Conservation (phyloP, 2,888 invertebrate genomes). For the Synergus gifuensis region DNA sequence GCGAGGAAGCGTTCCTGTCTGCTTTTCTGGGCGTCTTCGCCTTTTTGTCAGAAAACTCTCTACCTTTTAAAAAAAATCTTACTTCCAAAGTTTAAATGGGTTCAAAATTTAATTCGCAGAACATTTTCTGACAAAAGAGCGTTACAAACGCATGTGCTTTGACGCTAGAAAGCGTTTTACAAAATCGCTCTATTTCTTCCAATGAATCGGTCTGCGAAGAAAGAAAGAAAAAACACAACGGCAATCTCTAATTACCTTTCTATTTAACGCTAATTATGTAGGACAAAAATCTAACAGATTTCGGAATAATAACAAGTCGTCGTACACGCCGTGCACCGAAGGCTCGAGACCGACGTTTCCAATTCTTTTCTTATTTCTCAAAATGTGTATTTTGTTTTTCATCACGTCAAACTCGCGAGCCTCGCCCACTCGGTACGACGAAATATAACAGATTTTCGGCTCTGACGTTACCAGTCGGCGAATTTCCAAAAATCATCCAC, state of each 20-base stretch:
- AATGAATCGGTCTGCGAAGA: conserved; percentile 54
- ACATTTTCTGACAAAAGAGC: conserved; percentile 56
- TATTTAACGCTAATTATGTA: conserved; percentile 72
- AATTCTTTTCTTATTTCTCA: conserved; percentile 11
- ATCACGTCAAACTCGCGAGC: conserved; percentile 4
- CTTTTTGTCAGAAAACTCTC: conserved; percentile 28
- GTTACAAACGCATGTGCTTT: conserved; percentile 60
- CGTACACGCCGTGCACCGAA: conserved; percentile 42
- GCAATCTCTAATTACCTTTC: conserved; percentile 68
- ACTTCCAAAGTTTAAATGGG: conserved; percentile 26
- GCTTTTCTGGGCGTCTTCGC: conserved; percentile 11
- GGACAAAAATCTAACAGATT: conserved; percentile 76
- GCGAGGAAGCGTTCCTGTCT: conserved; percentile 71
- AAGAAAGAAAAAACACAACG: conserved; percentile 70
- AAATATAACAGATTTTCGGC: conserved; percentile 70
- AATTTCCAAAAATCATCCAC: conserved; percentile 50
- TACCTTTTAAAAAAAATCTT: neutral
- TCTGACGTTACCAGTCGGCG: conserved; percentile 56
- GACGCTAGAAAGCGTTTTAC: conserved; percentile 53
- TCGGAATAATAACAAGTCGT: conserved; percentile 73
- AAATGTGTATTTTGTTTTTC: neutral
- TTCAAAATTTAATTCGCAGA: conserved; percentile 33
- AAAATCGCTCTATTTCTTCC: conserved; percentile 35
- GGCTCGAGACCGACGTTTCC: neutral
- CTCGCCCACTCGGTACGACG: conserved; percentile 48